phyloP scores from a whole-genome alignment of 2,113 vertebrate species.

The Cepphus grylle region DNA sequence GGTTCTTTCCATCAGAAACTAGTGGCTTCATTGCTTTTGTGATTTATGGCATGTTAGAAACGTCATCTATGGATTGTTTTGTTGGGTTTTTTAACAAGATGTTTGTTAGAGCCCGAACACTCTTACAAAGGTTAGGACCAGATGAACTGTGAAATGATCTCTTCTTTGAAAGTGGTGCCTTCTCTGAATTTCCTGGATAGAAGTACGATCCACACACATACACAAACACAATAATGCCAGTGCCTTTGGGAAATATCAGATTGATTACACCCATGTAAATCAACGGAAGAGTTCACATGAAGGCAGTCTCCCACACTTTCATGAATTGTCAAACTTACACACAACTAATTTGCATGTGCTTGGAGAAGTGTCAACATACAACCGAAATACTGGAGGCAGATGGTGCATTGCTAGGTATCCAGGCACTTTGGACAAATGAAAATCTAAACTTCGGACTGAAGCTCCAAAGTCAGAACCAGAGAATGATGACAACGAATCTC shows the following conservation, averaged over 20 bases:
- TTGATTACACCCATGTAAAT: neutral
- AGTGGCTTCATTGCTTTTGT: neutral
- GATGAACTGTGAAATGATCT: neutral
- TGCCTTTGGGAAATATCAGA: neutral
- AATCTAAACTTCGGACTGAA: neutral
- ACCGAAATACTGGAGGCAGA: neutral
- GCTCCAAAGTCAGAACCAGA: neutral
- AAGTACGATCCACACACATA: neutral
- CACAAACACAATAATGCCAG: neutral
- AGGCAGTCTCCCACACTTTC: neutral
- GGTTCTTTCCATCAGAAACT: neutral
- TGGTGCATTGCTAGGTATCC: neutral
- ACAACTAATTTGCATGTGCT: neutral
- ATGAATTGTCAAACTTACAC: neutral
- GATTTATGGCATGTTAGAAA: neutral
- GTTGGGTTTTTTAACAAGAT: neutral
- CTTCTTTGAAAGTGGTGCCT: neutral
- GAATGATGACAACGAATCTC: neutral
- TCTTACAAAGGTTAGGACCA: neutral
- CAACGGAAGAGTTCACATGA: neutral
- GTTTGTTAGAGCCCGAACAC: neutral
- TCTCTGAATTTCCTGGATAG: neutral
- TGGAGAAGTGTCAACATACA: neutral
- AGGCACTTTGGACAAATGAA: neutral
- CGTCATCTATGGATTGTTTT: neutral